Base-by-base conservation (phyloP, 2,888 invertebrate species). In the Hanleya hanleyi region DNA sequence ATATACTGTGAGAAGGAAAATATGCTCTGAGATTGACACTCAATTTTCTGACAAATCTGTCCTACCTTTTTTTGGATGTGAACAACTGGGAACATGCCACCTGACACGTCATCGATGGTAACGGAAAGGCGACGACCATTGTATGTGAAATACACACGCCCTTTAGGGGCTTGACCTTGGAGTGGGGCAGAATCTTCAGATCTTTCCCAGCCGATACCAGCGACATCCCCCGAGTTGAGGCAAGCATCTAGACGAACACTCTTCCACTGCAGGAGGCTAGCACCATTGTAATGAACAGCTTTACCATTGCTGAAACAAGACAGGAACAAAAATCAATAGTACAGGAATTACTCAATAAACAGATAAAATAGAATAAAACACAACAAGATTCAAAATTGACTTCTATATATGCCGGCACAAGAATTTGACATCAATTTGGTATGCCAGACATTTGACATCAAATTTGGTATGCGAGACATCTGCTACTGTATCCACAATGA, bases 251-350 rank as follows among this genome's bases (percentile, higher is more conserved):
- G 80, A 1, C 90, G 83, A 2, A 89, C 86, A 79, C 89, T 90
- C 33, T 87, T 84, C 90, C 90, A 90, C 80, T 89, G 89, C 6
- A 90, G 84, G n/a, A 90, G 80, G 77, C 90, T 90, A 29, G 89
- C 84, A 15, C 89, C 90, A 78, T 89, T 90, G 81, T 90, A 91
- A 75, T 91, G 90, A 15, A 90, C 88, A 22, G 90, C 89, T 69
- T 90, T 87, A n/a, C 91, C 90, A 82, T 89, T 88, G 76, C 88
- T 90, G 76, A 9, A 73, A n/a, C n/a, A n/a, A n/a, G n/a, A 18
- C 47, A 41, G 9, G 12, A 41, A 64, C 64, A 57, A 57, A 15
- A 57, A 26, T 29, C n/a, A 57, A 6, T 57, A 9, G 26, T 18
- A 51, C 9, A 22, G 7, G 26, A 15, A 15, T 51, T 51, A 15